Evolutionary conservation across 2,797 vertebrate species (phyloP).

Genomic region (Pangasius sanitwongsei): DNA sequence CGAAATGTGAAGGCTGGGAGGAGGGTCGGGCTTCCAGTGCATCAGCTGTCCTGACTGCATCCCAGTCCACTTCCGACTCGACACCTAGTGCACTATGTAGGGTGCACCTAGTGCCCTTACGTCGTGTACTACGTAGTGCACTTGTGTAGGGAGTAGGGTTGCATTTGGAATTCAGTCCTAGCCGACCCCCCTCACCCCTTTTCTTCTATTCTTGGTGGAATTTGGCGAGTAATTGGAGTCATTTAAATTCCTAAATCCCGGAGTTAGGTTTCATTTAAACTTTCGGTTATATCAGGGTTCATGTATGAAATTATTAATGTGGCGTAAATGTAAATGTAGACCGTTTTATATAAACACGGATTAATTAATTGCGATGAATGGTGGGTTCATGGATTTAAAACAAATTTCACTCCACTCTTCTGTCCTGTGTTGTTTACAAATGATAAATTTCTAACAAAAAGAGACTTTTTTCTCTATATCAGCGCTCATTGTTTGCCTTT

Average conservation of each 20-base stretch:
- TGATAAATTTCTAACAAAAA: neutral
- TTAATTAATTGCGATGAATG: neutral
- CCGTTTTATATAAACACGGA: neutral
- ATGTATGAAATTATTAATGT: too few species aligned
- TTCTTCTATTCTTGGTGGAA: neutral
- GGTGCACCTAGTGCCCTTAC: too few species aligned
- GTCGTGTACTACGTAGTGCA: neutral
- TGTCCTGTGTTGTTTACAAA: neutral
- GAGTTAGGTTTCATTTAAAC: neutral
- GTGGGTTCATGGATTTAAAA: neutral
- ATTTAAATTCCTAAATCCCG: neutral
- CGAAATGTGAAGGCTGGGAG: constrained; percentile 35
- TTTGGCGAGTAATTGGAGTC: neutral
- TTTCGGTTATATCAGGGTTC: neutral
- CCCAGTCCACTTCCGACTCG: neutral
- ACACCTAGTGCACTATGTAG: neutral
- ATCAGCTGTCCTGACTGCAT: constrained; percentile 44
- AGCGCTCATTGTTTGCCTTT: neutral
- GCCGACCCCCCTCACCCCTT: neutral
- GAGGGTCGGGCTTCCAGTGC: constrained; percentile 43
- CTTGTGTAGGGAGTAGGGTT: neutral
- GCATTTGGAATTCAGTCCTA: neutral
- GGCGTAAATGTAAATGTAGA: neutral
- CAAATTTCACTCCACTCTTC: neutral
- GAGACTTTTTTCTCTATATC: neutral